Conservation (phyloP, 2,113 vertebrate species). For the Phocoena phocoena region DNA sequence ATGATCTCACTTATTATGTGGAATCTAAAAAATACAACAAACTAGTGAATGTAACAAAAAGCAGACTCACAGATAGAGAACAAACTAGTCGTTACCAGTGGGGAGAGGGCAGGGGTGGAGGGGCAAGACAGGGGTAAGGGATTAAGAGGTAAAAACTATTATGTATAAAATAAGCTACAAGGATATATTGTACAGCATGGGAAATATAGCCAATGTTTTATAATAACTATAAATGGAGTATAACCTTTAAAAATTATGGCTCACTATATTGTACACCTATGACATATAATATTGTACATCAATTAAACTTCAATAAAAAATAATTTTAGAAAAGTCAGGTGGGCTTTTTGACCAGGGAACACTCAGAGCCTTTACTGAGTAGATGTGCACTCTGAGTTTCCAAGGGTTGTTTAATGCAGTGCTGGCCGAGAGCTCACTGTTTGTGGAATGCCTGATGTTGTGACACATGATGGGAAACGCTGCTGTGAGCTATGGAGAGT, state of each 20-base stretch:
- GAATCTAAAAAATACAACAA: background rate
- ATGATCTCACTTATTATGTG: background rate
- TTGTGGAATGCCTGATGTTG: background rate
- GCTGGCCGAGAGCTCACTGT: background rate
- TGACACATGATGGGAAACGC: accelerated
- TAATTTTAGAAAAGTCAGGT: accelerated
- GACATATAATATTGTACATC: background rate
- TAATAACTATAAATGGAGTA: background rate
- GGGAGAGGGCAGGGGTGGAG: too few species aligned
- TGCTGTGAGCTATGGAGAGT: too few species aligned
- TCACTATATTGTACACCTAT: background rate
- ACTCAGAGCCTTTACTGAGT: background rate
- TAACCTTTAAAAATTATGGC: background rate
- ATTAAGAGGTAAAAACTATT: background rate
- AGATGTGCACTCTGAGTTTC: background rate
- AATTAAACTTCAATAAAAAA: background rate
- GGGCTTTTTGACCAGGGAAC: background rate
- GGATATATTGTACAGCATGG: too few species aligned
- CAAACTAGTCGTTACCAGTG: too few species aligned
- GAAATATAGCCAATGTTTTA: background rate
- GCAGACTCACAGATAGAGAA: too few species aligned
- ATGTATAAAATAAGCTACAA: background rate
- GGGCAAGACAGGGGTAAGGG: background rate
- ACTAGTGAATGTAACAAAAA: background rate
- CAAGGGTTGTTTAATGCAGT: background rate